Base-by-base conservation (phyloP, 1,140 invertebrate genomes). In the Trichogramma pretiosum region DNA sequence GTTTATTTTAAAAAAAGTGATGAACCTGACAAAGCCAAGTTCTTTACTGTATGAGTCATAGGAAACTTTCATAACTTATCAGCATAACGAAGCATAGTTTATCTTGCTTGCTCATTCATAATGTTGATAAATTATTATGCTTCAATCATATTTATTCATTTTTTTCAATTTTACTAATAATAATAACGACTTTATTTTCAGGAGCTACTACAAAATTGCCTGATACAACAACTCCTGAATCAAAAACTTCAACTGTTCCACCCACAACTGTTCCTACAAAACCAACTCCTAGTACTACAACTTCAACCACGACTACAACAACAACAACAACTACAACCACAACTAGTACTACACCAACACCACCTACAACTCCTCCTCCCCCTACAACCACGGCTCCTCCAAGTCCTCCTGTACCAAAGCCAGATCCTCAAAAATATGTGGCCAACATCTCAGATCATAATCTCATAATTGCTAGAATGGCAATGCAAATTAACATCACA, bases 391-490 rank as follows among this genome's bases (percentile, higher is more conserved):
- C 54, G 16, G 57, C 64, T 24, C 47, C 54, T 19, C 36, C 56
- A 33, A 49, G 57, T 22, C 49, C 56, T n/a, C 38, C 53, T 8
- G 68, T 74, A 36, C 55, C 54, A 36, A 32, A 34, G 16, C 71
- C 74, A 17, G 51, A 61, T 11, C 71, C 77, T n/a, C 57, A 63
- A 7, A 63, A 64, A 24, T 76, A 74, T 19, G 73, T 61, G 48
- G 84, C 81, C 81, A 37, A 50, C 1, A 52, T 70, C 3, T 64
- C 58, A 48, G 70, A 59, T 50, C 65, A 74, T 34, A 33, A 52
- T 4, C 82, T 81, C 56, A 74, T 84, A 32, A 58, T 82, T 13
- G 58, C 79, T 2, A 64, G 77, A 60, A 78, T 83, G 75, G 78
- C 78, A 4, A 71, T 74, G 10, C 74, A 79, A 45, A 59, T 83